Evolutionary conservation across 2,888 invertebrate genomes (phyloP).

Genomic region (Hipparchia sbordonii): DNA sequence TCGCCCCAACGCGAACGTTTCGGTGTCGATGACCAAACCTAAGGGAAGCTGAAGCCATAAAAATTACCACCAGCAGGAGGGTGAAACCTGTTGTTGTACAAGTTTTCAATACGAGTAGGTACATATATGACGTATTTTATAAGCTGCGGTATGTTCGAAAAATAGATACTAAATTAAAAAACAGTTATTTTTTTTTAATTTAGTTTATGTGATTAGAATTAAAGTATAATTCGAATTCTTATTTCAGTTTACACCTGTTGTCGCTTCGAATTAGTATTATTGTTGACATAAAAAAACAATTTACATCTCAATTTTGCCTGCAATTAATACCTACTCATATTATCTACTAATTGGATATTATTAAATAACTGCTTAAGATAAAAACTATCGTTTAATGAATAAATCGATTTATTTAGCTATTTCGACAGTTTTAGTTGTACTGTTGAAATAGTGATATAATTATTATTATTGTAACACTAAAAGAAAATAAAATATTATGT

Average conservation of each 20-base stretch:
- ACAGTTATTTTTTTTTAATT: no score
- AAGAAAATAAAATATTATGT: background rate
- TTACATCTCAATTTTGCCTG: background rate
- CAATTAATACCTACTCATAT: background rate
- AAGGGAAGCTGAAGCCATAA: slow-evolving; percentile 77
- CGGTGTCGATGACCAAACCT: slow-evolving; percentile 76
- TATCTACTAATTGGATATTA: slow-evolving; percentile 6
- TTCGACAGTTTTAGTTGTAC: slow-evolving; percentile 23
- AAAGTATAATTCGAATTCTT: no score
- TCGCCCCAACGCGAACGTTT: slow-evolving; percentile 48
- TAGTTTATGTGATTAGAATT: no score
- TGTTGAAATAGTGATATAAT: background rate
- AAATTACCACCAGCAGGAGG: slow-evolving; percentile 60
- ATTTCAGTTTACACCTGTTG: no score
- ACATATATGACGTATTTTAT: background rate
- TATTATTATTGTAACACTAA: no score
- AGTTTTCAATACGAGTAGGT: background rate
- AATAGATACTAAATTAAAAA: no score
- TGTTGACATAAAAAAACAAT: no score
- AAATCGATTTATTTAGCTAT: slow-evolving; percentile 37
- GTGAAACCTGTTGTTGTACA: slow-evolving; percentile 65
- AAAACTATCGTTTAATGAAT: slow-evolving; percentile 28
- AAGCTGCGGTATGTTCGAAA: background rate
- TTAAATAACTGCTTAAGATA: slow-evolving; percentile 23
- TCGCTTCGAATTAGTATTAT: no score